These are phyloP conservation scores for Crotalus viridis DNA, from an alignment of 2,113 vertebrate genomes.

Conservation along the genomic window DNA sequence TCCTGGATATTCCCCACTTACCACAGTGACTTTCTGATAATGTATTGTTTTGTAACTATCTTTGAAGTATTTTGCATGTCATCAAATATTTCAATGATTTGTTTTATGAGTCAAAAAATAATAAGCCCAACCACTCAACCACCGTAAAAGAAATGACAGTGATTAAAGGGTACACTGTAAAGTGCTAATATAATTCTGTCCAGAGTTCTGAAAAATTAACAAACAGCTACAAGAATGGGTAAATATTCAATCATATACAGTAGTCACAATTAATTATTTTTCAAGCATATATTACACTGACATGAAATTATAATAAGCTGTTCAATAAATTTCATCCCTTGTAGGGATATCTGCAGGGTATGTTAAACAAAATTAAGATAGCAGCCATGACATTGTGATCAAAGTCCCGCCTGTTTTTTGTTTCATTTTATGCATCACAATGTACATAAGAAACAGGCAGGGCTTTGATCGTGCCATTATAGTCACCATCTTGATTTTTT, in stretches of 20 bases:
- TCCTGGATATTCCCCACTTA: not conserved
- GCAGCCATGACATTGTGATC: not conserved
- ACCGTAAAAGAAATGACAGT: not conserved
- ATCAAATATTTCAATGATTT: not conserved
- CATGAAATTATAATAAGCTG: not conserved
- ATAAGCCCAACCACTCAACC: not conserved
- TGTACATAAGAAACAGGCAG: not conserved
- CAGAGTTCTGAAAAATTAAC: not conserved
- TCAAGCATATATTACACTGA: not conserved
- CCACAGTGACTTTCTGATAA: not conserved
- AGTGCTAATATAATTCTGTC: not conserved
- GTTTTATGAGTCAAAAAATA: not conserved
- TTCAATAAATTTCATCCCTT: not conserved
- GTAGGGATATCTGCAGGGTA: not conserved
- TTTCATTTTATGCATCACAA: not conserved
- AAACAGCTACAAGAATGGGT: not conserved
- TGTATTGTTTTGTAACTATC: not conserved
- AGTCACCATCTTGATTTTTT: not conserved
- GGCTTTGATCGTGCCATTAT: not conserved
- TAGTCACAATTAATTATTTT: not conserved
- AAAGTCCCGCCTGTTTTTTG: not conserved
- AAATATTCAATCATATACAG: not conserved
- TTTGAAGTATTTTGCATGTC: constrained; percentile 19
- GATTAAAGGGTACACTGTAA: not conserved
- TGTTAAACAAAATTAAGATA: not conserved